phyloP scores from a whole-genome alignment of 2,888 invertebrate genomes.

The Anagyrus pseudococci region DNA sequence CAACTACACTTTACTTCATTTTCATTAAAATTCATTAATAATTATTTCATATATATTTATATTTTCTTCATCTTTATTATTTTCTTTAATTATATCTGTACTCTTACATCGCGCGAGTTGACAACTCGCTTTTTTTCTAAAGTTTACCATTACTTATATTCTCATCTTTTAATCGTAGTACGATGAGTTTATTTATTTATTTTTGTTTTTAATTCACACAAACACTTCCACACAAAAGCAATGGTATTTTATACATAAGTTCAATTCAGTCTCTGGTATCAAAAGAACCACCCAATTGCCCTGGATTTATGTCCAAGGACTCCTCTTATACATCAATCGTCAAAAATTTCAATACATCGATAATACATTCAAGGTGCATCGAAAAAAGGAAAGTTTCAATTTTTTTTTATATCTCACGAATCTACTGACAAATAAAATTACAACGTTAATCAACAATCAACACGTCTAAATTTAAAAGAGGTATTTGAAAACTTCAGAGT shows the following conservation, averaged over 20 bases:
- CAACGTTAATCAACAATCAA: too few relatives aligned
- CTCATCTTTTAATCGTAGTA: constrained; percentile 8
- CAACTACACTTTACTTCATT: constrained; percentile 33
- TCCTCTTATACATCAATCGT: constrained; percentile 30
- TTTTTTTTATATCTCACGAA: too few relatives aligned
- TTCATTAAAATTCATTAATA: constrained; percentile 10
- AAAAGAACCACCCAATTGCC: constrained; percentile 37
- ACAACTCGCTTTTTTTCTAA: background rate
- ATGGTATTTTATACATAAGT: constrained; percentile 27
- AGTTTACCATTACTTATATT: constrained; percentile 2
- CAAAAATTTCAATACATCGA: constrained; percentile 23
- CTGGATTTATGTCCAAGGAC: constrained; percentile 22
- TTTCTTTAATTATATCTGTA: constrained; percentile 12
- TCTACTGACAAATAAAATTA: too few relatives aligned
- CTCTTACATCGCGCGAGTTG: background rate
- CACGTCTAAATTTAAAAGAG: too few relatives aligned
- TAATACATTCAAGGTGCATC: constrained; percentile 10
- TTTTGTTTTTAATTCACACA: constrained; percentile 29
- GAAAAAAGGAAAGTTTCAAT: constrained; percentile 32
- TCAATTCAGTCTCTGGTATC: constrained; percentile 39
- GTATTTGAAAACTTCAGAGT: too few relatives aligned
- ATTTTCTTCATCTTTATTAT: constrained; percentile 8
- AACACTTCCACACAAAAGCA: constrained; percentile 38
- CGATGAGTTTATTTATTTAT: too few relatives aligned
- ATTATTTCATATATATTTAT: constrained; percentile 15